Conservation (phyloP, 2,888 invertebrate genomes). For the Melieria omissa region DNA sequence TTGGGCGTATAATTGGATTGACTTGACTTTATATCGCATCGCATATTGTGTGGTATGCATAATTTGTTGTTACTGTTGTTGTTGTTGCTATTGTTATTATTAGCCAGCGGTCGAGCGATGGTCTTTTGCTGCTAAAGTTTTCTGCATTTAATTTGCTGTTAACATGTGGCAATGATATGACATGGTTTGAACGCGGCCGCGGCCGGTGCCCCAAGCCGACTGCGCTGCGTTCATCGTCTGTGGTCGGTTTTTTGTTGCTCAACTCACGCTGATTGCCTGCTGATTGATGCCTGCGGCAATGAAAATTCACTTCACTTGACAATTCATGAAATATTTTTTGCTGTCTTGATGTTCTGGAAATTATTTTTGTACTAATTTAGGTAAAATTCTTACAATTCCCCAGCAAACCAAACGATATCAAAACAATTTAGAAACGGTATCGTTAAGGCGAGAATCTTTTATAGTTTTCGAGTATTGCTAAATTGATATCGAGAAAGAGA, state of each 20-base stretch:
- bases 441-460: no score
- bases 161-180: conserved; percentile 32
- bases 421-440: no score
- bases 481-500: no score
- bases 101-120: neutral
- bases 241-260: neutral
- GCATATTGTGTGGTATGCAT: neutral
- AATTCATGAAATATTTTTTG: no score
- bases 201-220: neutral
- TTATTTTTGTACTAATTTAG: no score
- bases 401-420: no score
- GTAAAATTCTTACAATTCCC: no score
- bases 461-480: no score
- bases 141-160: conserved; percentile 30
- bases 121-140: conserved; percentile 7
- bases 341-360: no score
- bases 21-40: conserved; percentile 20
- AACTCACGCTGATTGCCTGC: neutral
- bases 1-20: conserved; percentile 2
- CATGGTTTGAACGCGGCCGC: neutral
- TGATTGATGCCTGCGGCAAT: neutral
- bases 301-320: no score
- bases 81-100: neutral
- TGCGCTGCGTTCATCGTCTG: neutral
- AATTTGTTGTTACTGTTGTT: conserved; percentile 4